Evolutionary conservation across 1,140 invertebrate genomes (phyloP), one percentile per base, ranked within the genome.

Genomic region (Oppia nitens): DNA sequence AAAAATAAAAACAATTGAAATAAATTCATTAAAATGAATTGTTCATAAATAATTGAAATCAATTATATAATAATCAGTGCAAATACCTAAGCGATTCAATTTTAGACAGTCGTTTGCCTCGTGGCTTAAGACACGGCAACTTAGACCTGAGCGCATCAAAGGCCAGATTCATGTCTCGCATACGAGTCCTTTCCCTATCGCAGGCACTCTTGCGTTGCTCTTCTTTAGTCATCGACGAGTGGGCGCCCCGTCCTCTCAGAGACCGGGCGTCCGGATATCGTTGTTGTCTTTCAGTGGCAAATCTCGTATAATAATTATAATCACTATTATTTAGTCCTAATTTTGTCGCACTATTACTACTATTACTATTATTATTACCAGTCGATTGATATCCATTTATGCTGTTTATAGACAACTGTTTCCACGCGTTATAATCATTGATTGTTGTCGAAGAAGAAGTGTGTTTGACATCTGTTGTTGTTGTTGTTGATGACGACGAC

Each of bases 161-260:
- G 0, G 86, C 86, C 47, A 79, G 76, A 69, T 90, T 90, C 86
- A 90, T 89, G 63, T 89, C 85, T 1, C 83, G 74, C 87, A 90
- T 89, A 32, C 87, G 71, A 0, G 83, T 87, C 17, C 86, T 71
- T 67, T 89, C 87, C 40, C 87, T 74, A 65, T 87, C 84, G 66
- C 87, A 89, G 0, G 87, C 87, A 1, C 83, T 85, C 67, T 83
- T 83, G 69, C 86, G 85, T 55, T 67, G 66, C 28, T 67, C 62
- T 27, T 67, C 66, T 23, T 63, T 57, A 1, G 58, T 62, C 52
- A 66, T 51, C 4, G 57, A 45, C 12, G 20, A 29, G 25, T 25
- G 26, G 9, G 48, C 57, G n/a, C 28, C 20, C 26, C 49, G 23
- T 6, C 21, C 21, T 28, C 49, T 23, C 21, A 28, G n/a, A 25